These are phyloP conservation scores for Amaurobius ferox DNA, from an alignment of 2,888 invertebrate genomes.

Conservation along the genomic window DNA sequence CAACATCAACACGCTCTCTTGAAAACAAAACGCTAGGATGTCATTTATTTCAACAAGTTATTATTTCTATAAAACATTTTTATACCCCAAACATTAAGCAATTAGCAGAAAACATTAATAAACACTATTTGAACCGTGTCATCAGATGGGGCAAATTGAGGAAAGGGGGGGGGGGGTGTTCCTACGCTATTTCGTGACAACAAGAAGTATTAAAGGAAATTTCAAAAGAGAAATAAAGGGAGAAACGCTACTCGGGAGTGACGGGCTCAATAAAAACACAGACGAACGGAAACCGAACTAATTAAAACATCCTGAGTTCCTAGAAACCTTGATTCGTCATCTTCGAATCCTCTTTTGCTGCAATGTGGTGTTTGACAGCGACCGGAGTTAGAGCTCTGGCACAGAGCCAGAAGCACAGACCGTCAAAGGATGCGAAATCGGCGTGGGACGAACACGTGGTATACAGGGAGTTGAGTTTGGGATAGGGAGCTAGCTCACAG, in stretches of 20 bases:
- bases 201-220: not conserved
- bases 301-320: constrained; percentile 59
- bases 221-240: not conserved
- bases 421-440: not conserved
- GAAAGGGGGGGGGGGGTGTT: not conserved
- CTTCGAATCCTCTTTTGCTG: constrained; percentile 30
- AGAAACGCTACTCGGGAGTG: not conserved
- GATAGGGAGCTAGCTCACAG: not conserved
- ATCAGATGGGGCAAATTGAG: not conserved
- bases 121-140: not conserved
- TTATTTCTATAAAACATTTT: no score
- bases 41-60: no score
- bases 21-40: no score
- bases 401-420: constrained; percentile 4
- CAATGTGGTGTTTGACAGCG: constrained; percentile 15
- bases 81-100: not conserved
- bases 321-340: constrained; percentile 59
- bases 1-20: no score
- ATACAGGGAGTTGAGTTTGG: not conserved
- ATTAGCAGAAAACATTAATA: not conserved
- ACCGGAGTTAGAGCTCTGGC: constrained; percentile 8
- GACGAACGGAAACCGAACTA: constrained; percentile 48
- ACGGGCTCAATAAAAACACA: constrained; percentile 16
- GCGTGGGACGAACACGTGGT: constrained; percentile 14
- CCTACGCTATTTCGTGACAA: not conserved